These are phyloP conservation scores for Tiliacea citrago DNA, from an alignment of 2,888 invertebrate genomes.

Conservation along the genomic window DNA sequence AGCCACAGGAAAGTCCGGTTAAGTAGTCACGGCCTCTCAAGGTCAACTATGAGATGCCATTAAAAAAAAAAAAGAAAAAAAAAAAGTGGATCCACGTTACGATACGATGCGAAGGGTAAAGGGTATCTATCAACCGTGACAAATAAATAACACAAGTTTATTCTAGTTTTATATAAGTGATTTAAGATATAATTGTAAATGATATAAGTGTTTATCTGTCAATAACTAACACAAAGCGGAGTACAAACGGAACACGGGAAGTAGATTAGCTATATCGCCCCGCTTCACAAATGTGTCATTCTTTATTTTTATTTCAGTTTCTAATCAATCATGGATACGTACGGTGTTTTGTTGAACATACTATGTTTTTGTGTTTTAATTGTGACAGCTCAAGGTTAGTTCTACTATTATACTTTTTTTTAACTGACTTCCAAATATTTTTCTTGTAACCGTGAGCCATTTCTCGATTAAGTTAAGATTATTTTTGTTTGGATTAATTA, in stretches of 20 bases:
- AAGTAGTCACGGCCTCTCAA: no score
- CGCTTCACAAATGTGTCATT: constrained; percentile 13
- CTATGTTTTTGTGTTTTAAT: constrained; percentile 18
- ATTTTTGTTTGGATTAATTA: not conserved
- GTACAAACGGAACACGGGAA: constrained; percentile 23
- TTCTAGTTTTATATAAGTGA: no score
- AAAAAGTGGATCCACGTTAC: no score
- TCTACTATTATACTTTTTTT: not conserved
- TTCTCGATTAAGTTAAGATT: not conserved
- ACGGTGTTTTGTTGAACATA: constrained; percentile 31
- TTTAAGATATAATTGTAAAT: no score
- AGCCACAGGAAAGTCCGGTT: no score
- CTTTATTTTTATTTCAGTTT: not conserved
- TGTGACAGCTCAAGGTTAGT: constrained; percentile 28
- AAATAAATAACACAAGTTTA: not conserved
- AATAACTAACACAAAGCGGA: not conserved
- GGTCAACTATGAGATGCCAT: no score
- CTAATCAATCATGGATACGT: constrained; percentile 14
- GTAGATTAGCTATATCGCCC: constrained; percentile 49
- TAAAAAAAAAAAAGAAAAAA: no score
- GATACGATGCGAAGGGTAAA: not conserved
- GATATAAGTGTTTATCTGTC: not conserved
- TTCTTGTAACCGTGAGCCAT: not conserved
- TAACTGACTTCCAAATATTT: not conserved
- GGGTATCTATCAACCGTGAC: constrained; percentile 4